Conservation (phyloP, 2,797 vertebrate genomes). For the Microcaecilia unicolor region DNA sequence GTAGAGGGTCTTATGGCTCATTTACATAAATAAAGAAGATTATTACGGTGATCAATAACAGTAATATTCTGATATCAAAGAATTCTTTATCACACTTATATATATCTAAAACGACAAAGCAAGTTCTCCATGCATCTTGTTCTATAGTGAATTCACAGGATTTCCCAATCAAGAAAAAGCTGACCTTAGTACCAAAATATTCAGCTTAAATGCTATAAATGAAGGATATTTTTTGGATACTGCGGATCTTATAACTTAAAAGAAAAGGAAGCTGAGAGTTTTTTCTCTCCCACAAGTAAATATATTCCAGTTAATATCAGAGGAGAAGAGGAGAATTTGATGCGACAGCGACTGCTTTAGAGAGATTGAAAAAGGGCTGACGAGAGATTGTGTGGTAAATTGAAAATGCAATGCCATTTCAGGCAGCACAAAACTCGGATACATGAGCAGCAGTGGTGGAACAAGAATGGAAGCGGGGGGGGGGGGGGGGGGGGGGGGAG, state of each 20-base stretch:
- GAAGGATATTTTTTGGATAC: neutral
- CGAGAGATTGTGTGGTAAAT: slow-evolving; percentile 3
- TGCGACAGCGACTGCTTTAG: slow-evolving; percentile 1
- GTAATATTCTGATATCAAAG: too few species aligned
- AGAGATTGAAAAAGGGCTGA: slow-evolving; percentile 4
- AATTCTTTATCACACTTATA: too few species aligned
- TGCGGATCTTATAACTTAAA: neutral
- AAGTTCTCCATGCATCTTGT: too few species aligned
- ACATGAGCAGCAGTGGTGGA: neutral
- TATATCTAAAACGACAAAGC: too few species aligned
- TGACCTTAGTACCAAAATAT: neutral
- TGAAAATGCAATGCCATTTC: slow-evolving; percentile 14
- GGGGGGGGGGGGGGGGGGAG: neutral
- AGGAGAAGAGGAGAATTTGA: neutral
- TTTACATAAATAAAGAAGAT: too few species aligned
- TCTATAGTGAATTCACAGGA: too few species aligned
- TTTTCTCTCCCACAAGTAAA: neutral
- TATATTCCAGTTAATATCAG: neutral
- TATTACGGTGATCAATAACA: too few species aligned
- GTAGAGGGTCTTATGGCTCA: too few species aligned
- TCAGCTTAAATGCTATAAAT: rapidly evolving
- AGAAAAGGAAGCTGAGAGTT: neutral
- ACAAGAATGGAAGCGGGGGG: neutral
- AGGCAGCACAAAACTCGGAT: slow-evolving; percentile 4
- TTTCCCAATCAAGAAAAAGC: neutral